phyloP scores from a whole-genome alignment of 2,113 vertebrate genomes.

The Trogon melanurus region DNA sequence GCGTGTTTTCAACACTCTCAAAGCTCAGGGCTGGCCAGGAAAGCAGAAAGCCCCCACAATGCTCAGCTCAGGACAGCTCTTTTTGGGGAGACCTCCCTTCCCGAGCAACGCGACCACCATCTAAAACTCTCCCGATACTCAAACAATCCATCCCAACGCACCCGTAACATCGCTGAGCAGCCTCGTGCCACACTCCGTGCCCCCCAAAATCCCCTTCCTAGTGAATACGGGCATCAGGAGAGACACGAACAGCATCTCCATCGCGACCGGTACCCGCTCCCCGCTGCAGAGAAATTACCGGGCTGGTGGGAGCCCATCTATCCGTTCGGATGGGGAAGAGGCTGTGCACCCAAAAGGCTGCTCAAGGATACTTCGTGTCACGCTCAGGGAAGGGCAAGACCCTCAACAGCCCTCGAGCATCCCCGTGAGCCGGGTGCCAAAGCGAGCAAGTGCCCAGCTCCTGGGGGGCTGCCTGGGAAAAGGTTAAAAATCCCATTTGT shows the following conservation, averaged over 20 bases:
- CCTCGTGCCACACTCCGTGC: background rate
- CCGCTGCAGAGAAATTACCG: rapidly evolving
- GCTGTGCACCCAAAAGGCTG: background rate
- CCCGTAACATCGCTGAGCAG: rapidly evolving
- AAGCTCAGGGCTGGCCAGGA: background rate
- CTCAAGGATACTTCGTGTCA: rapidly evolving
- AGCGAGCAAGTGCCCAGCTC: background rate
- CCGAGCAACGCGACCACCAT: rapidly evolving
- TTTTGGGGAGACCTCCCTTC: background rate
- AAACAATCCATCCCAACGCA: background rate
- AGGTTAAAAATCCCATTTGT: conserved; percentile 23
- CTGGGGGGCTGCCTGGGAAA: background rate
- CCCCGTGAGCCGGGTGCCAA: rapidly evolving
- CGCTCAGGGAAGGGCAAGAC: background rate
- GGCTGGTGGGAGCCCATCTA: background rate
- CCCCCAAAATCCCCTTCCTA: background rate
- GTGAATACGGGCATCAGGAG: rapidly evolving
- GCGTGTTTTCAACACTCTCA: background rate
- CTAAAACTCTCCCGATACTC: rapidly evolving
- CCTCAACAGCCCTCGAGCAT: rapidly evolving
- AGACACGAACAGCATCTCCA: rapidly evolving
- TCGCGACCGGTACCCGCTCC: rapidly evolving
- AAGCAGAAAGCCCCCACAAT: background rate
- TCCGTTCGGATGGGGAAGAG: background rate
- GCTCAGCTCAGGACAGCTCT: background rate